Conservation (phyloP, 2,113 vertebrate genomes). For the Gopherus flavomarginatus region DNA sequence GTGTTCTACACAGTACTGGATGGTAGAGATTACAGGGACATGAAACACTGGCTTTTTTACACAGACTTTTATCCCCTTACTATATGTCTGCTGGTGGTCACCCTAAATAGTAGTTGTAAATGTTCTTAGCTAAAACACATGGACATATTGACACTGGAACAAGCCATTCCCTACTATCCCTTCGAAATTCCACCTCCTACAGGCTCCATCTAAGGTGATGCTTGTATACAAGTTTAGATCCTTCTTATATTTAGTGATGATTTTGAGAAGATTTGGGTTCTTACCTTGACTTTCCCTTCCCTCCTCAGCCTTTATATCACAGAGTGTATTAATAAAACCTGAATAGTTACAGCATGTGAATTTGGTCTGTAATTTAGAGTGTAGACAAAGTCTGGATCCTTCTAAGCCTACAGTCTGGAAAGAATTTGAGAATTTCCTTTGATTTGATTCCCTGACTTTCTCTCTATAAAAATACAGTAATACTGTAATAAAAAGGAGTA, state of each 20-base stretch:
- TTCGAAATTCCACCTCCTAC: not conserved
- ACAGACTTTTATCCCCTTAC: not conserved
- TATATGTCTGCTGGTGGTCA: not conserved
- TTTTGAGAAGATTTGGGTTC: not conserved
- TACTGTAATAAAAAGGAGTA: constrained; percentile 29
- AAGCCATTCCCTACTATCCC: not conserved
- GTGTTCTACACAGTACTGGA: not conserved
- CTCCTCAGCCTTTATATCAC: not conserved
- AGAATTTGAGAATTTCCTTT: constrained; percentile 63
- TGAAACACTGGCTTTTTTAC: not conserved
- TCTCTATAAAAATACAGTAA: constrained; percentile 28
- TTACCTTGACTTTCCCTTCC: not conserved
- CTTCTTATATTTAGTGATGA: not conserved
- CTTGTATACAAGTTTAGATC: not conserved
- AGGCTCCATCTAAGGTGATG: not conserved
- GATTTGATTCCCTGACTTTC: constrained; percentile 42
- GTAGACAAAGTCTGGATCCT: constrained; percentile 15
- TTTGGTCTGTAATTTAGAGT: constrained; percentile 11
- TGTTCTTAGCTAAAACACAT: not conserved
- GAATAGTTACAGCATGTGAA: constrained; percentile 4
- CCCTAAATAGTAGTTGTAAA: not conserved
- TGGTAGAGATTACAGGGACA: not conserved
- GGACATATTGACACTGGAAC: not conserved
- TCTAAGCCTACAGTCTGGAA: constrained; percentile 46
- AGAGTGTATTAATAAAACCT: not conserved